Base-by-base conservation (phyloP, 1,140 invertebrate genomes). In the Drosophila pruinosa region DNA sequence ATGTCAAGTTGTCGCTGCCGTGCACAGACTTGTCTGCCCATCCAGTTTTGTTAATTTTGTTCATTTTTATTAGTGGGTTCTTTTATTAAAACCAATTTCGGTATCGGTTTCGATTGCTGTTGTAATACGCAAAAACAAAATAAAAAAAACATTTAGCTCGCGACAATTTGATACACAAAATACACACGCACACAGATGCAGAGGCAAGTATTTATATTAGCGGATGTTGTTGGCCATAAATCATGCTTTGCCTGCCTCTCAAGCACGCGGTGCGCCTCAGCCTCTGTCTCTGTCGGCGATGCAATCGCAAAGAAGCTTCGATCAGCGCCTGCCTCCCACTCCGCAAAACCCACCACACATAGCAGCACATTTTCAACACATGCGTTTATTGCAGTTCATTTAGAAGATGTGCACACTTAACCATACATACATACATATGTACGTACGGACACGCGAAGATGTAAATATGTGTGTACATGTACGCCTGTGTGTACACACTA, bases 141-240 rank as follows among this genome's bases (percentile, higher is more conserved):
- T 67, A 64, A 58, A 70, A 45, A 54, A 64, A 58, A 70, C 45
- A 54, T 56, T 79, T 58, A 52, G 50, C 58, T 63, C 63, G 72
- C 41, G 61, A 72, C 64, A 62, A 58, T 15, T 54, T 26, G n/a
- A 28, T 14, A 24, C 17, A 14, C 38, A 31, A 14, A 34, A 24
- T n/a, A 15, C 26, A 43, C 26, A 47, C 28, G 19, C 10, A 58
- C 1, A 36, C 41, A 36, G 28, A 2, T 19, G 12, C 39, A 19
- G 10, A 4, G 15, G 26, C 36, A 38, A 41, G 39, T 50, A 31
- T 67, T 26, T 48, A 57, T 67, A 83, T 72, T 78, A 43, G 62
- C 81, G 81, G 82, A 88, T 88, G 81, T 65, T 78, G 73, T 47
- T 64, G 73, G 61, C 72, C 79, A 86, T 88, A 88, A 88, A 75